Percentiles rank a stretch among this genome's conserved stretches.
phyloP scores from a whole-genome alignment of 1,140 invertebrate genomes.

The Eupeodes corollae region DNA sequence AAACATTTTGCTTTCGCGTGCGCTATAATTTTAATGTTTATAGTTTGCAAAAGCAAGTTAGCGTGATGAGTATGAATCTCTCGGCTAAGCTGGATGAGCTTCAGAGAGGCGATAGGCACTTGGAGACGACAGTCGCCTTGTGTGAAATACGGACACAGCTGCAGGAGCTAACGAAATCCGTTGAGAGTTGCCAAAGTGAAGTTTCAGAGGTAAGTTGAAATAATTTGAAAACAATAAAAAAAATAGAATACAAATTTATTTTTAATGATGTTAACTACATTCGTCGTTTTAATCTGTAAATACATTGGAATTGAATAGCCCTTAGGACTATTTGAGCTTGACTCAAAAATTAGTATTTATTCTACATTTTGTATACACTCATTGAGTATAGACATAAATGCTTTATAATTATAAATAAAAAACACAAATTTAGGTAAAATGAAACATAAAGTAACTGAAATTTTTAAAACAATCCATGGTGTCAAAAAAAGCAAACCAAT shows the following conservation, averaged over 20 bases:
- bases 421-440: no score
- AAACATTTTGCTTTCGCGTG: no score
- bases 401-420: no score
- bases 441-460: no score
- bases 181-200: constrained; percentile 86
- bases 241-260: not conserved
- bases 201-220: constrained; percentile 54
- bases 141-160: constrained; percentile 82
- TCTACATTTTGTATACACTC: no score
- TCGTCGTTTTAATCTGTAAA: not conserved
- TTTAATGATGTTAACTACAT: no score
- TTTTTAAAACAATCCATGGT: no score
- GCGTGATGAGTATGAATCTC: constrained; percentile 91
- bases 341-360: no score
- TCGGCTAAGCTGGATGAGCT: constrained; percentile 83
- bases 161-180: constrained; percentile 82
- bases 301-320: not conserved
- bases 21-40: no score
- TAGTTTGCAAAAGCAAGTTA: constrained; percentile 91
- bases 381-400: no score
- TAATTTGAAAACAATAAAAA: not conserved
- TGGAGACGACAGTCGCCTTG: constrained; percentile 79
- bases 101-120: constrained; percentile 71
- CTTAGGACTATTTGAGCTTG: not conserved
- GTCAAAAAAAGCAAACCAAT: no score